Base-by-base conservation (phyloP, 1,140 invertebrate genomes). In the Drosophila parvula region DNA sequence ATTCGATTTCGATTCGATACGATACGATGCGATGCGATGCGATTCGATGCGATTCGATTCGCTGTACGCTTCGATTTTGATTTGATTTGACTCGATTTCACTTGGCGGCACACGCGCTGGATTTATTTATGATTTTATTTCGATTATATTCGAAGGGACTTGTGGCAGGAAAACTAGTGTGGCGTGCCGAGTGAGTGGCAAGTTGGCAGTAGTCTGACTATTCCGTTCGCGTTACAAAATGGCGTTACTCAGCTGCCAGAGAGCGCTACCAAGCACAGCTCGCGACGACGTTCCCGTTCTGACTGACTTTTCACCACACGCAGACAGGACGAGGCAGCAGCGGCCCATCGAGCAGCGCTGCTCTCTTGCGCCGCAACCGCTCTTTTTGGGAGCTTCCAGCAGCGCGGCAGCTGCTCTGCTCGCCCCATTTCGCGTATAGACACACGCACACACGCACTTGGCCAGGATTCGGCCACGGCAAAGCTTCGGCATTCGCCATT, bases 231-330 rank as follows among this genome's bases (percentile, higher is more conserved):
- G 80, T 71, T 68, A 81, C 83, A 79, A 76, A 74, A 79, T 68
- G 79, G 76, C 74, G 77, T 85, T 69, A 74, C 28, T 32, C 55
- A 12, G 69, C 75, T 70, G 65, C 30, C 47, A 67, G 85, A 78
- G 81, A 79, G 82, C 82, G 83, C 83, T 67, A 76, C 48, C 75
- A 69, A 81, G 74, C 74, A 91, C 91, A 91, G 82, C 81, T 90
- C 90, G 91, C 91, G 89, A 91, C 91, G 91, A 91, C 91, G 91
- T 91, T 91, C 91, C 91, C 91, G 91, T 91, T 92, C 73, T 86
- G 90, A 92, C 91, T 92, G 90, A 92, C 48, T 79, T 90, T 90
- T 91, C 90, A 91, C 90, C 90, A 91, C 86, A 76, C 34, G 11
- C 51, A 14, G 18, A 38, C 56, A 74, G 41, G 53, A 74, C 62